Evolutionary conservation across 2,888 invertebrate genomes (phyloP), one percentile per base, ranked within the genome.

Genomic region (Vesta saturnalis): DNA sequence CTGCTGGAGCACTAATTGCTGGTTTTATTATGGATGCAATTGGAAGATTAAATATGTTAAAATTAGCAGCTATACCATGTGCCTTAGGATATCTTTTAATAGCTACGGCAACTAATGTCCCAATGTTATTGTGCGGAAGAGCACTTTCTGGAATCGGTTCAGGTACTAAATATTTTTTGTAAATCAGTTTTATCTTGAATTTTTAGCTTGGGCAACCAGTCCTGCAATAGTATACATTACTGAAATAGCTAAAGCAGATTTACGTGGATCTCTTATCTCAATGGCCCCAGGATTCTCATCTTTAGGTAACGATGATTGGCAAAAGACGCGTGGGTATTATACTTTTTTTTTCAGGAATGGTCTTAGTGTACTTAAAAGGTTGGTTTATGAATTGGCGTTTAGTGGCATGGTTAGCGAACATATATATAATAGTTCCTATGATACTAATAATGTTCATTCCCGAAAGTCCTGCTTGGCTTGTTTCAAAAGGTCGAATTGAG

Each of bases 191-290:
- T n/a, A n/a, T n/a, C 15, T 22, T 49, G 15, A 14, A 12, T 55
- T 67, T 78, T 78, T 55, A 79, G 88, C 87, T 0, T 80, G 88
- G 79, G 87, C 87, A 5, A 86, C 87, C 0, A 87, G 87, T 68
- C 88, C 89, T 15, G 88, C 88, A 1, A 86, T 87, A 55, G 88
- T 88, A 19, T 89, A 89, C 78, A 87, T 88, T 60, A 88, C 88
- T 3, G 88, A 89, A 80, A 86, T 88, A 1, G 87, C 87, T 0
- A 80, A 87, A 58, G 86, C 88, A 1, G 87, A 88, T 74, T 79
- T 88, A 60, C 78, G 89, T 69, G 88, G 88, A n/a, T 86, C 88
- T 10, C 79, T 89, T 55, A 86, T 88, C 67, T 87, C 88, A 3
- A 83, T 85, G 35, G 87, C 87, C 2, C 88, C 88, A 5, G 86